A percentile compares a stretch with the other conserved stretches of the same genome.
phyloP scores from a whole-genome alignment of 2,888 invertebrate genomes.

The Nemotelus nigrinus region DNA sequence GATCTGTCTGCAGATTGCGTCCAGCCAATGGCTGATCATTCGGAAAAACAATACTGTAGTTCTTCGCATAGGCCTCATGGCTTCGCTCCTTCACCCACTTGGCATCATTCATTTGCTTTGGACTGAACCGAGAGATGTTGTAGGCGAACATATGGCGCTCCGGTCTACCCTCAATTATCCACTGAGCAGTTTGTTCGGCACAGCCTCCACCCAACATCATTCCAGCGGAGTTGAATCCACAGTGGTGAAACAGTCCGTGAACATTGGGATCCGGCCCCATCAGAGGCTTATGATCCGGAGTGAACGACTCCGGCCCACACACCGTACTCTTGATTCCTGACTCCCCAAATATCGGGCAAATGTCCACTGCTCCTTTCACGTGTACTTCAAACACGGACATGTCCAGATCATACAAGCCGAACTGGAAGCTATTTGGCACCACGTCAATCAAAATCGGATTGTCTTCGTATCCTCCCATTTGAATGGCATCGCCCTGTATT shows the following conservation, averaged over 20 bases:
- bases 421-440: slow-evolving; percentile 81
- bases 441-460: slow-evolving; percentile 84
- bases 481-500: slow-evolving; percentile 83
- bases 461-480: slow-evolving; percentile 87
- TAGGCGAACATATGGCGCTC: slow-evolving; percentile 86
- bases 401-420: slow-evolving; percentile 86
- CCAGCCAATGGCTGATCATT: slow-evolving; percentile 86
- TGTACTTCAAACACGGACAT: slow-evolving; percentile 86
- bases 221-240: slow-evolving; percentile 90
- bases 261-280: slow-evolving; percentile 79
- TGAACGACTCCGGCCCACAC: slow-evolving; percentile 92
- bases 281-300: slow-evolving; percentile 89
- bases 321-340: slow-evolving; percentile 86
- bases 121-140: slow-evolving; percentile 85
- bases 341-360: slow-evolving; percentile 78
- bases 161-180: slow-evolving; percentile 86
- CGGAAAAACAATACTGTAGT: slow-evolving; percentile 84
- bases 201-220: slow-evolving; percentile 93
- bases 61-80: slow-evolving; percentile 90
- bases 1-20: slow-evolving; percentile 74
- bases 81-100: slow-evolving; percentile 84
- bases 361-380: slow-evolving; percentile 74
- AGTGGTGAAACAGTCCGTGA: slow-evolving; percentile 82
- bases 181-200: slow-evolving; percentile 84
- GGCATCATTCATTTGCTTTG: slow-evolving; percentile 74